phyloP scores from a whole-genome alignment of 2,797 vertebrate genomes.

The Argyrosomus regius region DNA sequence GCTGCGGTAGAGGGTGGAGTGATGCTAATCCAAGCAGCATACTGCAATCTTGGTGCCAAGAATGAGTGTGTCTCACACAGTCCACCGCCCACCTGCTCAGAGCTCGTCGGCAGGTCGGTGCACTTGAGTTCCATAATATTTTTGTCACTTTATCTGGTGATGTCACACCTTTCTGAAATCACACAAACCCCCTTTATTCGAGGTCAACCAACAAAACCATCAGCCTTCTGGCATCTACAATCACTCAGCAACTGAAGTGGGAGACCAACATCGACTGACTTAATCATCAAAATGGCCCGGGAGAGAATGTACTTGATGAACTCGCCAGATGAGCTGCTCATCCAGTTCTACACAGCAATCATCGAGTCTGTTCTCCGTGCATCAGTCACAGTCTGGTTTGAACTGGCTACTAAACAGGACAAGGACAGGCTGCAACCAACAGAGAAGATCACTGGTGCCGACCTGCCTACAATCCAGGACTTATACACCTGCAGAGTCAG shows the following conservation, averaged over 20 bases:
- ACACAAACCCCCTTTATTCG: background rate
- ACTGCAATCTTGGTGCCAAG: too few relatives aligned
- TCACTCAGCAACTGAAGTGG: background rate
- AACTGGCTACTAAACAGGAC: background rate
- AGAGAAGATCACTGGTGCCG: background rate
- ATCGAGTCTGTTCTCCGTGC: background rate
- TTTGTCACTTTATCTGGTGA: background rate
- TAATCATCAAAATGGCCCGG: background rate
- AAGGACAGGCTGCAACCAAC: background rate
- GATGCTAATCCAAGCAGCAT: too few relatives aligned
- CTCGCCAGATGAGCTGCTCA: background rate
- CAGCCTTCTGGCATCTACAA: background rate
- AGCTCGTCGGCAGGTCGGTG: background rate
- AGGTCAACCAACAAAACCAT: background rate
- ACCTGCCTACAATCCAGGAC: background rate
- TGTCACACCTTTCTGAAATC: background rate
- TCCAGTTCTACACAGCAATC: constrained; percentile 3
- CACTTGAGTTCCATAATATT: background rate
- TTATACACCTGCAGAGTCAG: background rate
- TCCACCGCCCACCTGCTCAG: too few relatives aligned
- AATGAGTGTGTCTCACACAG: background rate
- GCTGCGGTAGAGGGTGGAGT: too few relatives aligned
- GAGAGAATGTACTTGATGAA: background rate
- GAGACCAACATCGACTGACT: background rate
- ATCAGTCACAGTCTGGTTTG: constrained; percentile 10